Evolutionary conservation across 2,797 vertebrate species (phyloP), one percentile per base, ranked within the genome.

Genomic region (Crypturellus tataupa): DNA sequence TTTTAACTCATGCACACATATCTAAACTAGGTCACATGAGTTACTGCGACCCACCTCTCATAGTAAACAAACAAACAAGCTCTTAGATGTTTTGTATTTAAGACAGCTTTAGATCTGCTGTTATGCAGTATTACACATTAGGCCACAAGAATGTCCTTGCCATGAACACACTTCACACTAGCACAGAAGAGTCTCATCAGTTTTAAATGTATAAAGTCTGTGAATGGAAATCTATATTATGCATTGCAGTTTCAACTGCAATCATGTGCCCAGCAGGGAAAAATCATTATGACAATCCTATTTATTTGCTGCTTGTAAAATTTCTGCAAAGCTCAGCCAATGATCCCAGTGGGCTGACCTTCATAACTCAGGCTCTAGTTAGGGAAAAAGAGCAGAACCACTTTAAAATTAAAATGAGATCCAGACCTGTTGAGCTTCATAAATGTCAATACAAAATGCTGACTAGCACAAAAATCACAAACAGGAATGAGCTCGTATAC

Each of bases 251-350:
- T 85, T 67, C 60, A 58, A 23, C 53, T 35, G 17, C 63, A 83
- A 80, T 35, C 7, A 31, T 12, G 46, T 53, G 10, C 14, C 19
- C 77, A 51, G n/a, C 21, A 39, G 37, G 29, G 7, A 10, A 90
- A 90, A 84, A 14, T 0, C 2, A 14, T 67, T 40, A 47, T 60
- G 37, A 76, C 40, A 87, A 40, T 18, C 10, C 18, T 24, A 79
- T 85, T 85, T 44, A 75, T 90, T 93, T 91, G 5, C 8, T 85
- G 24, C 8, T 80, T 8, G 29, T 85, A 35, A 75, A 93, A 95
- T 71, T 94, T 42, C 27, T 88, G 44, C 62, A 58, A 27, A n/a
- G 51, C 13, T 68, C 92, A 40, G 7, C 69, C 47, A 95, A 68
- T 55, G 78, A 93, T 70, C 58, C 27, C 29, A 9, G 9, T 65